Evolutionary conservation across 2,113 vertebrate genomes (phyloP).

Genomic region (Phyllostomus hastatus): DNA sequence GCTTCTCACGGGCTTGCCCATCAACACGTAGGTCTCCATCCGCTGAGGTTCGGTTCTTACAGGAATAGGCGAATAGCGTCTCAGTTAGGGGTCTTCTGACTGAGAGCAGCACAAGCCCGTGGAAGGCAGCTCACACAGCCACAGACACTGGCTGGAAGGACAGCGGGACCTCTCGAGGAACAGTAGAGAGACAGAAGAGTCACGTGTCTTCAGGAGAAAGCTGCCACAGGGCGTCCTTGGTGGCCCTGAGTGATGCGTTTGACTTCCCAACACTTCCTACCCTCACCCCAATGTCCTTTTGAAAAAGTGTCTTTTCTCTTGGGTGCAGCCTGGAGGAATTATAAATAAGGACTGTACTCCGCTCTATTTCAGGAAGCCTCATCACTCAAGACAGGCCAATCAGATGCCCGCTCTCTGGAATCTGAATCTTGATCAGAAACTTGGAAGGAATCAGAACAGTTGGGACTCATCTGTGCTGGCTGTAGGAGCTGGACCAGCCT

Average conservation of each 20-base stretch:
- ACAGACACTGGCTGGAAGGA: not conserved
- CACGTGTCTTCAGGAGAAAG: not conserved
- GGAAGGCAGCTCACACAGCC: not conserved
- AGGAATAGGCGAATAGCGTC: not conserved
- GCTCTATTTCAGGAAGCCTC: not conserved
- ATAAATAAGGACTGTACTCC: not conserved
- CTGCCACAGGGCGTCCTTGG: not conserved
- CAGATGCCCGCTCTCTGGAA: not conserved
- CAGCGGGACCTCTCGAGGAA: not conserved
- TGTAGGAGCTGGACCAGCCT: rapidly evolving
- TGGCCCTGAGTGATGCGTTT: not conserved
- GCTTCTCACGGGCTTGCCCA: not conserved
- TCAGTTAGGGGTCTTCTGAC: constrained; percentile 17
- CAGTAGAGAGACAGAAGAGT: not conserved
- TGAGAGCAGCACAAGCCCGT: not conserved
- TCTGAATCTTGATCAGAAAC: not conserved
- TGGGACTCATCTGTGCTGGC: not conserved
- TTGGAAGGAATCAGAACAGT: not conserved
- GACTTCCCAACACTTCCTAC: not conserved
- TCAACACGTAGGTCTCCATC: not conserved
- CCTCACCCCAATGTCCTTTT: not conserved
- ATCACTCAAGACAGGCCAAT: not conserved
- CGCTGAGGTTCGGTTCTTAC: constrained; percentile 21
- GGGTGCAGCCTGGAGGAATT: not conserved
- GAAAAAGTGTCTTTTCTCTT: not conserved